Evolutionary conservation across 2,113 vertebrate genomes (phyloP), one percentile per base, ranked within the genome.

Genomic region (Neomonachus schauinslandi): DNA sequence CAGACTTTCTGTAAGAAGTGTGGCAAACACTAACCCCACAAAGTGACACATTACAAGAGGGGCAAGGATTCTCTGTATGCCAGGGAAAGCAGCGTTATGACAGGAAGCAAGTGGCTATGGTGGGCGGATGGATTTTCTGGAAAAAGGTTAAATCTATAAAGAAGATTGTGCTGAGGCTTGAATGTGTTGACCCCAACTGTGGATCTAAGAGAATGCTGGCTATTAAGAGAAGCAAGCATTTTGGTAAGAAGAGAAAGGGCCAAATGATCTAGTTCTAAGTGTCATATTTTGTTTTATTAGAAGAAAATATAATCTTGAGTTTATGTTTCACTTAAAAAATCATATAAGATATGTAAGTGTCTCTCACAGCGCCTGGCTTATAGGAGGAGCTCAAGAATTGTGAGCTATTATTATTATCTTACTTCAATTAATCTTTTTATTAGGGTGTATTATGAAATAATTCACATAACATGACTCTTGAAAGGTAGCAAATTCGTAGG

Each of bases 401-500:
- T 79, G 24, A 36, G 7, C 59, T 28, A 51, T 42, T 15, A 15
- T 80, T 97, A n/a, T 90, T 93, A 59, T 33, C n/a, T 91, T 82
- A n/a, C 26, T n/a, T 53, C 49, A 63, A 28, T 53, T 28, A 46
- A 28, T 91, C 69, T 19, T 83, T 90, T 95, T 31, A 90, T 57
- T 80, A 88, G 42, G n/a, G 2, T 57, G 13, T 26, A 83, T 55
- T 93, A 95, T 46, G 59, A 94, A 91, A 85, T 86, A 82, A 97
- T 67, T 65, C 42, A 18, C 21, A 87, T 57, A 93, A 51, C 67
- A 94, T 21, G 24, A 81, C 39, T 93, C 53, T 81, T 93, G 83
- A 97, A 97, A 97, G 10, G 49, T 33, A 83, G 31, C 28, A 88
- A 86, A 80, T 94, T 83, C 42, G 83, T 61, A 8, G 49, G 80